Conservation (phyloP, 1,140 invertebrate species). For the Drosophila melanogaster region Release_6_plus_ISO1_MT NT_033779.5:7368501-7369000, state of each 20-base stretch:
- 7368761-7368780: conserved; percentile 50
- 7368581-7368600: background rate
- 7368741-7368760: conserved; percentile 46
- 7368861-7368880: conserved; percentile 48
- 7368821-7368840: conserved; percentile 52
- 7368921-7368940: conserved; percentile 39
- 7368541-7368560: too few relatives aligned
- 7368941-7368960: conserved; percentile 70
- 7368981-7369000: conserved; percentile 72
- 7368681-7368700: conserved; percentile 36
- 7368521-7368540: too few relatives aligned
- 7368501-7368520: too few relatives aligned
- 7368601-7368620: conserved; percentile 28
- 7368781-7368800: conserved; percentile 69
- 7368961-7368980: conserved; percentile 71
- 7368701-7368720: conserved; percentile 31
- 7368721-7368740: conserved; percentile 45
- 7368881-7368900: conserved; percentile 6
- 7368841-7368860: conserved; percentile 73
- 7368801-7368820: conserved; percentile 77
- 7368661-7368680: conserved; percentile 34
- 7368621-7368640: conserved; percentile 37
- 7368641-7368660: conserved; percentile 51
- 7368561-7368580: too few relatives aligned
- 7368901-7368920: conserved; percentile 60